Base-by-base conservation (phyloP, 1,140 invertebrate species). In the Potamilus streckersoni region DNA sequence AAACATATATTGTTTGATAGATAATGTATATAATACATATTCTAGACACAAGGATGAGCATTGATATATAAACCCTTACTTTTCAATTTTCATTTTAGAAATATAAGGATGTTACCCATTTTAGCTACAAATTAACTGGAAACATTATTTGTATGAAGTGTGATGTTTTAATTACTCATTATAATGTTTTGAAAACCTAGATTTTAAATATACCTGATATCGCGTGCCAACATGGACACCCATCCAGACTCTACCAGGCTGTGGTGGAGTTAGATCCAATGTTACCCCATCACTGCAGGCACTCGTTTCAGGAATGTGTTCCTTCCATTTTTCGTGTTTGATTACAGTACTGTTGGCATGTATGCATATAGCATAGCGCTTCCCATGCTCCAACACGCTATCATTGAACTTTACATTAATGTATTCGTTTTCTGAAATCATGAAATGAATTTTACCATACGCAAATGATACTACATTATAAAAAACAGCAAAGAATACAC, bases 241-340 rank as follows among this genome's bases (percentile, higher is more conserved):
- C 16, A 83, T 63, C 68, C 68, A 78, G 0, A 83, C 79, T 31
- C 59, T 31, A 20, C 80, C 80, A 19, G 62, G n/a, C 17, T 20
- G 55, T 16, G 82, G 82, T 67, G 79, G 59, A 23, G 79, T 79
- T 3, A 78, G 56, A 73, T 83, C 82, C 8, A 83, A 56, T 27
- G 78, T 79, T 16, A 83, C 58, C n/a, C 82, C 82, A 73, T 79
- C 78, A 71, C 78, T 79, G 61, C 82, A 83, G 23, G 66, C 74
- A 27, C 65, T 66, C 4, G 82, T 69, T 67, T 74, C 78, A 11
- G 57, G 49, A 38, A 82, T 60, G 2, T 69, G 55, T 1, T 79
- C 69, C 19, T 60, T 27, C 76, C 76, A 82, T 56, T 79, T 79
- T 58, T 82, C 80, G 61, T 76, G 63, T 19, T 67, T 15, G 14